These are phyloP conservation scores for Oreochromis spilurus DNA, from an alignment of 2,113 vertebrate genomes.

Conservation along the genomic window DNA sequence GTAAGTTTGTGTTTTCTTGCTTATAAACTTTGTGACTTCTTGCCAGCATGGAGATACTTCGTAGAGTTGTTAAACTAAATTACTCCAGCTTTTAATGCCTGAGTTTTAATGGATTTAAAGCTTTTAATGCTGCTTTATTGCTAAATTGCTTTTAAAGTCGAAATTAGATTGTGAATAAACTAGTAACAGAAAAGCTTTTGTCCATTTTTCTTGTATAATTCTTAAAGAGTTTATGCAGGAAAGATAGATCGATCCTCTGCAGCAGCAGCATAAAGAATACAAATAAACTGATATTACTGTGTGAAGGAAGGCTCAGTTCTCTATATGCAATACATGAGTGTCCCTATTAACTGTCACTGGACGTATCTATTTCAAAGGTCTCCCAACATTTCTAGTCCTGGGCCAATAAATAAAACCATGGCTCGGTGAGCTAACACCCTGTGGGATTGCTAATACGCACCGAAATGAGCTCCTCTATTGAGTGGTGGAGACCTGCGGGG, in stretches of 20 bases:
- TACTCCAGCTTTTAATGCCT: neutral
- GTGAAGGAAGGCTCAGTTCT: neutral
- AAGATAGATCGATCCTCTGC: neutral
- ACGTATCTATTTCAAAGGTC: neutral
- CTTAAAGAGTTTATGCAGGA: neutral
- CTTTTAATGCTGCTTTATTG: neutral
- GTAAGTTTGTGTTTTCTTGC: neutral
- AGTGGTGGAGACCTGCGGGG: neutral
- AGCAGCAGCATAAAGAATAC: neutral
- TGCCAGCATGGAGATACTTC: neutral
- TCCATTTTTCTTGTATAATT: neutral
- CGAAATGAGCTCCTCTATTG: neutral
- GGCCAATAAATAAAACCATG: constrained; percentile 1
- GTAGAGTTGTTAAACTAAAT: neutral
- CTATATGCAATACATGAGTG: neutral
- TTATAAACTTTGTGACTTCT: neutral
- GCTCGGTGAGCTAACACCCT: neutral
- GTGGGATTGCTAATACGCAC: neutral
- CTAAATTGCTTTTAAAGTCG: neutral
- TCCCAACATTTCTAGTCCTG: neutral
- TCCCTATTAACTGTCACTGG: neutral
- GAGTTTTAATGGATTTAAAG: neutral
- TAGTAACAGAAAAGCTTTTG: neutral
- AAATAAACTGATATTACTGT: neutral
- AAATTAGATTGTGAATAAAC: neutral